Percentiles rank a stretch among this genome's conserved stretches.
Conservation (phyloP, 2,113 vertebrate genomes). For the Festucalex cinctus region DNA sequence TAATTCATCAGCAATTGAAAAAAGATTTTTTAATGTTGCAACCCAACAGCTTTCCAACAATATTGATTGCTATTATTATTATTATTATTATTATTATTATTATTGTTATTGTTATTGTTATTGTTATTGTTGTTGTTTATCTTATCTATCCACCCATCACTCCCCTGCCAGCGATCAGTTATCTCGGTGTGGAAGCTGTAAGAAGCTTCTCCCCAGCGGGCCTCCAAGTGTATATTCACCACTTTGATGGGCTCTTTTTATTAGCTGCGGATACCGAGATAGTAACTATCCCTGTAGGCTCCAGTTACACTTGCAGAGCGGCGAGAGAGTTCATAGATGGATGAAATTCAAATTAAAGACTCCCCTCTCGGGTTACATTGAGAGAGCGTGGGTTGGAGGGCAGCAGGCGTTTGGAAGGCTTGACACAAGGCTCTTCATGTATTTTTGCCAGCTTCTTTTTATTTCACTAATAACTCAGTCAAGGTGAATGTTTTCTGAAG, state of each 20-base stretch:
- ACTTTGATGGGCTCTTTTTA: slow-evolving; percentile 50
- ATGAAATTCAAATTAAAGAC: slow-evolving; percentile 43
- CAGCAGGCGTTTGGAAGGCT: background rate
- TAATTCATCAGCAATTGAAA: no score
- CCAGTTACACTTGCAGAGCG: slow-evolving; percentile 13
- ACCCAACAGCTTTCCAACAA: no score
- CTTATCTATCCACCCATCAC: no score
- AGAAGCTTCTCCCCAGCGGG: slow-evolving; percentile 1
- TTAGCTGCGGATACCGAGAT: slow-evolving; percentile 44
- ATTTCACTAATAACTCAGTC: background rate
- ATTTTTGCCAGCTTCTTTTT: background rate
- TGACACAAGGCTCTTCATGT: background rate
- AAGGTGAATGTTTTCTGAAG: background rate
- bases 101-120: background rate
- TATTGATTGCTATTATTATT: no score
- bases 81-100: background rate
- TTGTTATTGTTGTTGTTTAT: background rate
- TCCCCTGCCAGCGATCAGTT: slow-evolving; percentile 37
- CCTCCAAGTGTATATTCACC: slow-evolving; percentile 8
- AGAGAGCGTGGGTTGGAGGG: slow-evolving; percentile 9
- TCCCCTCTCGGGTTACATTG: slow-evolving; percentile 9
- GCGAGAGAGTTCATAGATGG: slow-evolving; percentile 34
- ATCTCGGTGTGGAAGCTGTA: slow-evolving; percentile 25
- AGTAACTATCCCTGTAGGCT: slow-evolving; percentile 31
- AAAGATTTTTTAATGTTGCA: no score